These are phyloP conservation scores for Microtus richardsoni DNA, from an alignment of 2,113 vertebrate genomes.

Conservation along the genomic window DNA sequence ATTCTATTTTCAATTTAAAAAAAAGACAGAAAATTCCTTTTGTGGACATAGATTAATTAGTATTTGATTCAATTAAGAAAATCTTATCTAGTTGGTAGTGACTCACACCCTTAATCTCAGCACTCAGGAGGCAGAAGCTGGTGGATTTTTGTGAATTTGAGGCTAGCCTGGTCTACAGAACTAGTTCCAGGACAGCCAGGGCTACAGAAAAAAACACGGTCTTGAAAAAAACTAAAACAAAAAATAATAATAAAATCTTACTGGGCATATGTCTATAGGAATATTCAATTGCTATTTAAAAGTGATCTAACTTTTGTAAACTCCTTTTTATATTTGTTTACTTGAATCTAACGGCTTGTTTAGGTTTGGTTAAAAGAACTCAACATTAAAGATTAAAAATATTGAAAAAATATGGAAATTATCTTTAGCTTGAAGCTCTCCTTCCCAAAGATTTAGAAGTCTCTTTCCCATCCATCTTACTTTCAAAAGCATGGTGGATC, in stretches of 20 bases:
- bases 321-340: constrained; percentile 77
- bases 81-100: not conserved
- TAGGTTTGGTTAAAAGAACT: constrained; percentile 81
- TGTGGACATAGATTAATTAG: constrained; percentile 75
- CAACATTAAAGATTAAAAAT: constrained; percentile 82
- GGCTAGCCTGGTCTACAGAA: too few species aligned
- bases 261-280: constrained; percentile 67
- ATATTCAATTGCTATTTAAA: constrained; percentile 82
- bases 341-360: constrained; percentile 83
- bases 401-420: constrained; percentile 83
- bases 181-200: too few species aligned
- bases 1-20: not conserved
- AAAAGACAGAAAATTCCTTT: constrained; percentile 43
- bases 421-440: constrained; percentile 85
- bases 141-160: too few species aligned
- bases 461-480: constrained; percentile 70
- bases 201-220: too few species aligned
- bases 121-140: too few species aligned
- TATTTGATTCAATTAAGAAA: constrained; percentile 74
- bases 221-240: too few species aligned
- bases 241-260: too few species aligned
- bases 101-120: not conserved
- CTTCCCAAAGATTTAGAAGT: constrained; percentile 83
- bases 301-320: constrained; percentile 79
- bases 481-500: constrained; percentile 66